phyloP scores from a whole-genome alignment of 2,113 vertebrate genomes.

The Etia nguti region DNA sequence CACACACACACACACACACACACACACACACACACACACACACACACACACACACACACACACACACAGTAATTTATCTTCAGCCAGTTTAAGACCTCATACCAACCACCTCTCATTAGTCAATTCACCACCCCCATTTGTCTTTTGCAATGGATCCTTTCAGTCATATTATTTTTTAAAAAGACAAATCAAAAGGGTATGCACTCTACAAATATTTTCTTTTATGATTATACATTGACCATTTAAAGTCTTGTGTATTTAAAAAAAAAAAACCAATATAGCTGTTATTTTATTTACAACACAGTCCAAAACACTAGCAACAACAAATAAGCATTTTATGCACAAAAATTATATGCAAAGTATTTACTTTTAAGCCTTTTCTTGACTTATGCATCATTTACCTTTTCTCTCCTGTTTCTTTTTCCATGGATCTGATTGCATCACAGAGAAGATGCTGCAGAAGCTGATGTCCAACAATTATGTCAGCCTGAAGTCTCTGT shows the following conservation, averaged over 20 bases:
- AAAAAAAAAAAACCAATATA: background rate
- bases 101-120: background rate
- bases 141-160: background rate
- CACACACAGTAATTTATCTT: background rate
- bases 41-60: too few relatives aligned
- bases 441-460: slow-evolving; percentile 77
- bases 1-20: too few relatives aligned
- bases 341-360: background rate
- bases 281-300: background rate
- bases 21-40: too few relatives aligned
- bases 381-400: slow-evolving; percentile 37
- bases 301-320: background rate
- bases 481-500: slow-evolving; percentile 83
- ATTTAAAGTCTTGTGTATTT: background rate
- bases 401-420: slow-evolving; percentile 72
- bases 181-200: background rate
- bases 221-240: background rate
- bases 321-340: background rate
- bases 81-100: background rate
- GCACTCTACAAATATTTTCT: background rate
- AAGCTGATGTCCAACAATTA: slow-evolving; percentile 75
- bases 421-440: slow-evolving; percentile 70
- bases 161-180: background rate
- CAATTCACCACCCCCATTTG: background rate
- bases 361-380: background rate